Base-by-base conservation (phyloP, 2,888 invertebrate species). In the Agrotis ipsilon region DNA sequence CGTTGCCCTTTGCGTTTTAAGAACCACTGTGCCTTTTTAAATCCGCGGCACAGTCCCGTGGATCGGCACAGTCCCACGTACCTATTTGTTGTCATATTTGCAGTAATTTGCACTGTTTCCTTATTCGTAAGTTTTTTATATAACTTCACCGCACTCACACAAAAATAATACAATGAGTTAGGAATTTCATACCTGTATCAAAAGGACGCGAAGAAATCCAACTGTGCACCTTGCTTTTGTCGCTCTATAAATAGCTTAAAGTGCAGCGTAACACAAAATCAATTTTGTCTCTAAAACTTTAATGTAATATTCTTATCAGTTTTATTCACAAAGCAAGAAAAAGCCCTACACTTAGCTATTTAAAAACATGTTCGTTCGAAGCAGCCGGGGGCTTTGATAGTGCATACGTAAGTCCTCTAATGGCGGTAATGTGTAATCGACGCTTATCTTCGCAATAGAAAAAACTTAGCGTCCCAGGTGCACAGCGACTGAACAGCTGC, bases 391-490 rank as follows among this genome's bases (percentile, higher is more conserved):
- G n/a, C 68, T 70, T 66, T 57, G 64, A 70, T 65, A 65, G 32
- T 54, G 24, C 48, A 66, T 58, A 59, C 61, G 39, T 52, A 57
- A 39, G 60, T 52, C 57, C 51, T 68, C 58, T 78, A 71, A 81
- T 75, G 61, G 69, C 57, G 13, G 39, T 57, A 58, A 58, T 72
- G 48, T 71, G 82, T 78, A 78, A 72, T 84, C 63, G 54, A 43
- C 46, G 63, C 68, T 78, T 82, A 81, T 84, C 78, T 68, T 19
- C 1, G 54, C 32, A 21, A 82, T 78, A 78, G 70, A 79, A 84
- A 39, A 81, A 82, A 81, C 68, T 58, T 60, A 45, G 55, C 19
- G 14, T 16, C 14, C 81, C 78, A 81, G 81, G 81, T 77, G 81
- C 66, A 58, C 0, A 3, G 48, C 68, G 27, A n/a, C 48, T 39